A percentile compares a stretch with the other conserved stretches of the same genome.
These are phyloP conservation scores for Cyclargus thomasi DNA, from an alignment of 1,140 invertebrate species.

Conservation along the genomic window DNA sequence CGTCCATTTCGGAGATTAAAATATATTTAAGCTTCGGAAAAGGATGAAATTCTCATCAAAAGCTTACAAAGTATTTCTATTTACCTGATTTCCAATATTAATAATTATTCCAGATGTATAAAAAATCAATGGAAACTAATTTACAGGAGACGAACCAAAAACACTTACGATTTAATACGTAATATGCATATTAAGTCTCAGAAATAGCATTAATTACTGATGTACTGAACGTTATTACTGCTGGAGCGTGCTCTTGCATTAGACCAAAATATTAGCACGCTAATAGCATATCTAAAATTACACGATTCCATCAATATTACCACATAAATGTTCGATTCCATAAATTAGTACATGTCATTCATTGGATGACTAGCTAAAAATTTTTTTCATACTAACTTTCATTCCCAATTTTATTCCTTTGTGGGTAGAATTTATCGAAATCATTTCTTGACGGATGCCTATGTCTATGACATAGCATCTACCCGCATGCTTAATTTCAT, in stretches of 20 bases:
- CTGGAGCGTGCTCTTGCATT: neutral
- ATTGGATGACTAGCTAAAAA: too few species aligned
- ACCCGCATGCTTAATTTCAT: too few species aligned
- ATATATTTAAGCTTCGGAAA: too few species aligned
- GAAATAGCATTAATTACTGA: neutral
- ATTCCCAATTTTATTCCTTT: too few species aligned
- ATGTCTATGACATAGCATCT: too few species aligned
- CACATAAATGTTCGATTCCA: neutral
- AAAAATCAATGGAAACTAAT: neutral
- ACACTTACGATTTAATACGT: neutral
- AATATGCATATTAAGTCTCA: constrained; percentile 1
- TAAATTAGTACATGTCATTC: too few species aligned
- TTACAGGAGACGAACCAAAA: neutral
- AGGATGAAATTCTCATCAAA: too few species aligned
- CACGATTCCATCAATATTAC: too few species aligned
- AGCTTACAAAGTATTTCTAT: neutral
- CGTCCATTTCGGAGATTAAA: too few species aligned
- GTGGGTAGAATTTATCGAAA: too few species aligned
- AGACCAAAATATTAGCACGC: neutral
- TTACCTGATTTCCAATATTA: neutral
- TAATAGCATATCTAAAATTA: neutral
- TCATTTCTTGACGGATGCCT: too few species aligned
- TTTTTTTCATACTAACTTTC: too few species aligned
- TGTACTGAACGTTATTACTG: neutral
- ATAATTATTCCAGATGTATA: neutral